These are phyloP conservation scores for Oscheius onirici DNA, from an alignment of 2,888 invertebrate genomes.

Conservation along the genomic window DNA sequence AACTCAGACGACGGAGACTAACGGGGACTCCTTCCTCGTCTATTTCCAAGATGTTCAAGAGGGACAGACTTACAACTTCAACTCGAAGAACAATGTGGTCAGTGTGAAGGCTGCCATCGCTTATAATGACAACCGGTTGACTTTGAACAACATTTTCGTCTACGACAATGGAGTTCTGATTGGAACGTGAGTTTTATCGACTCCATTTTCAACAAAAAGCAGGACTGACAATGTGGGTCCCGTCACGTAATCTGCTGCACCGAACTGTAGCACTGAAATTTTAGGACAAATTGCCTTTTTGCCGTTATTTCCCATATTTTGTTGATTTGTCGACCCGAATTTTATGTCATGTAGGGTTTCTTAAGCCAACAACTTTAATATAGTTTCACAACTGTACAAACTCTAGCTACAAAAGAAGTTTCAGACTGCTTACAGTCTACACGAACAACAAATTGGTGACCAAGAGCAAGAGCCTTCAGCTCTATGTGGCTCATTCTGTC, in stretches of 20 bases:
- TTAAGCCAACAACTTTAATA: background rate
- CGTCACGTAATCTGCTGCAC: background rate
- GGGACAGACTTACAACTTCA: background rate
- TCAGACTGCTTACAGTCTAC: background rate
- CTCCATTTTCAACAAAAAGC: no score
- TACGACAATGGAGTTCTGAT: background rate
- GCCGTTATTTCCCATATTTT: no score
- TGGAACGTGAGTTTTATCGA: conserved; percentile 4
- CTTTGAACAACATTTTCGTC: background rate
- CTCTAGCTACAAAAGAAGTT: background rate
- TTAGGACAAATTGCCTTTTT: no score
- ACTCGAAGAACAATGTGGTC: background rate
- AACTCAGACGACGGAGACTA: no score
- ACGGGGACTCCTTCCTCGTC: no score
- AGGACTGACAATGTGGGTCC: background rate
- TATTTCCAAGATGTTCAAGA: no score
- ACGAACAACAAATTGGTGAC: background rate
- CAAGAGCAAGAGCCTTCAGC: background rate
- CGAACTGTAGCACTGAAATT: background rate
- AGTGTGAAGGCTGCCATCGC: background rate
- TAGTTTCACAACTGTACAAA: no score
- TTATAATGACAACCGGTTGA: background rate
- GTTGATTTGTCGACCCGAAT: background rate
- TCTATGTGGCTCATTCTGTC: background rate
- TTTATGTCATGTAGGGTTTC: background rate